Conservation (phyloP, 2,797 vertebrate genomes). For the Ptychadena robeensis region DNA sequence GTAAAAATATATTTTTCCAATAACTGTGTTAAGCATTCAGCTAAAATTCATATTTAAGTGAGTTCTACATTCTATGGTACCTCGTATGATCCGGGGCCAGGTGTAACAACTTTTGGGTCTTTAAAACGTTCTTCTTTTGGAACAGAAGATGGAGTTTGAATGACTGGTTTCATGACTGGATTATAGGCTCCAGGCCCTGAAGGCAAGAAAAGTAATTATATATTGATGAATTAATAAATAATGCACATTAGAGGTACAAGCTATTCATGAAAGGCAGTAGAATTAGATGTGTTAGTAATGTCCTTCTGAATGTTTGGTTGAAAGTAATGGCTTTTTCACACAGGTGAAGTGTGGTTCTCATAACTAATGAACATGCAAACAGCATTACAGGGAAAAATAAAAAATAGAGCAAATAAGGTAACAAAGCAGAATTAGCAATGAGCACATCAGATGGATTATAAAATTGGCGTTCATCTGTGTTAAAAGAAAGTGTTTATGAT, state of each 20-base stretch:
- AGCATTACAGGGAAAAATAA: too few species aligned
- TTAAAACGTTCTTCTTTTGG: slow-evolving; percentile 64
- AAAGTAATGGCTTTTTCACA: too few species aligned
- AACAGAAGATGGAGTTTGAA: slow-evolving; percentile 57
- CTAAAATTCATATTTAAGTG: neutral
- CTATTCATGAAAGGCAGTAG: neutral
- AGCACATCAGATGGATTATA: too few species aligned
- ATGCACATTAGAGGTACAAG: neutral
- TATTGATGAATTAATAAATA: slow-evolving; percentile 42
- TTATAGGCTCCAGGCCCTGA: slow-evolving; percentile 64
- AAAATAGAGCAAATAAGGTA: too few species aligned
- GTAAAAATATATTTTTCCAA: too few species aligned
- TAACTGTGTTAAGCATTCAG: too few species aligned
- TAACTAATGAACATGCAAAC: too few species aligned
- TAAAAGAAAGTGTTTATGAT: too few species aligned
- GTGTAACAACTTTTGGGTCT: slow-evolving; percentile 54
- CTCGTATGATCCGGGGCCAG: slow-evolving; percentile 66
- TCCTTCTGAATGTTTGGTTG: neutral
- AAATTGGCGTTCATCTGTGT: too few species aligned
- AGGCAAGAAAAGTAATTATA: slow-evolving; percentile 45
- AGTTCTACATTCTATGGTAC: slow-evolving; percentile 56
- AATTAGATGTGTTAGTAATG: neutral
- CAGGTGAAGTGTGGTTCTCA: too few species aligned
- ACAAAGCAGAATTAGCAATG: too few species aligned
- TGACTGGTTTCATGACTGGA: slow-evolving; percentile 58